Base-by-base conservation (phyloP, 2,888 invertebrate genomes). In the Cryptocheilus praepositus region DNA sequence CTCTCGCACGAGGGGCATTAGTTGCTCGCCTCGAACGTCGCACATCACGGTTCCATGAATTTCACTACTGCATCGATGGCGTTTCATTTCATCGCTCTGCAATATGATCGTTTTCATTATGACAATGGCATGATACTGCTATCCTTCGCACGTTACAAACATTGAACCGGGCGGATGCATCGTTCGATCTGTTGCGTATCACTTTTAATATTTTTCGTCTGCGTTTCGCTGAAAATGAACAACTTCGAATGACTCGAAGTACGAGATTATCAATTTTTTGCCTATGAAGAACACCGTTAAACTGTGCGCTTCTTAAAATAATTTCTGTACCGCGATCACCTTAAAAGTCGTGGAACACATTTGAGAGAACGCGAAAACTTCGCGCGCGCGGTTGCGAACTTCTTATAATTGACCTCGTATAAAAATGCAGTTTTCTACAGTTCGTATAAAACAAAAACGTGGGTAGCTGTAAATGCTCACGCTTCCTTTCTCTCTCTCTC, bases 51-150 rank as follows among this genome's bases (percentile, higher is more conserved):
- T 16, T 18, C 13, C 19, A 11, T 49, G 49, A 19, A 18, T n/a
- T 53, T 53, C 21, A 15, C 21, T 11, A 21, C 25, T 18, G 8
- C 25, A 53, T 53, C 8, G 53, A 19, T 11, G 36, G 13, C 13
- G 11, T 61, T 61, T 18, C 19, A 25, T 19, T 36, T 61, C 18
- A n/a, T 28, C 53, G n/a, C 53, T 4, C 16, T 58, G 43, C 36
- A 49, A 22, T 69, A 60, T 62, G 64, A 77, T 74, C 63, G 71
- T 63, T 77, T 77, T 74, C 75, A 82, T 66, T 74, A 70, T 74
- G 78, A 77, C 67, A 78, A 79, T 78, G 79, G 68, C 75, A 80
- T 81, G 82, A 83, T 81, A 80, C 81, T 79, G 80, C 79, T 71
- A 51, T 19, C 44, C 46, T 45, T 57, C 18, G 25, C 59, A 49